A percentile compares a stretch with the other conserved stretches of the same genome.
Conservation (phyloP, 1,140 invertebrate species). For the Drosophila takahashii region DNA sequence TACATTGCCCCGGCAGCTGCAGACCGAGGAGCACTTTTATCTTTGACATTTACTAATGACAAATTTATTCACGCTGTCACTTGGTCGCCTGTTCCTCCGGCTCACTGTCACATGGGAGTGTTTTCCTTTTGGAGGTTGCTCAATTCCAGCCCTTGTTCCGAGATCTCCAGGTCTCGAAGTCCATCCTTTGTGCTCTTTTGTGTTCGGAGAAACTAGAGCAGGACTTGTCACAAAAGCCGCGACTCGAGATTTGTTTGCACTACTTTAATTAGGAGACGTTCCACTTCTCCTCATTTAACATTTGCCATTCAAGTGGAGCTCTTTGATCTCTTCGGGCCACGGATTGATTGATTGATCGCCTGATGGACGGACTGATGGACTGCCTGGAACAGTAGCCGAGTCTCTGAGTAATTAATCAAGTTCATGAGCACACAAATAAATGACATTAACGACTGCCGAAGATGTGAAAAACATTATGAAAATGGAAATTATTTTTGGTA, state of each 20-base stretch:
- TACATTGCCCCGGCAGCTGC: conserved; percentile 52
- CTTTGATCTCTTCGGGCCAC: conserved; percentile 60
- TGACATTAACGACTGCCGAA: conserved; percentile 36
- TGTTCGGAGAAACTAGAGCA: conserved; percentile 48
- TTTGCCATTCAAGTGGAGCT: conserved; percentile 57
- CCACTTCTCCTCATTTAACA: conserved; percentile 19
- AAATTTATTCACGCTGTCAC: conserved; percentile 83
- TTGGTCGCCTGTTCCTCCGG: conserved; percentile 57
- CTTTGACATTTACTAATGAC: conserved; percentile 82
- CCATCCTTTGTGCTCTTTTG: conserved; percentile 38
- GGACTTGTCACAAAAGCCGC: conserved; percentile 41
- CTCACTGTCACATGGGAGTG: conserved; percentile 45
- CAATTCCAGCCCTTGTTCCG: conserved; percentile 10
- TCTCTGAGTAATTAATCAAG: conserved; percentile 45
- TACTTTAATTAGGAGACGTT: conserved; percentile 61
- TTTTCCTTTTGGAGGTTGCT: conserved; percentile 2
- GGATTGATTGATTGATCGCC: conserved; percentile 54
- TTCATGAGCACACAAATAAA: conserved; percentile 33
- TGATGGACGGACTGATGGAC: conserved; percentile 46
- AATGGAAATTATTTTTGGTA: conserved; percentile 6
- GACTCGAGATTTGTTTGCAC: conserved; percentile 59
- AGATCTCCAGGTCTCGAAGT: not conserved
- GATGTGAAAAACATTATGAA: conserved; percentile 1
- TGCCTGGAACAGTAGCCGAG: conserved; percentile 33
- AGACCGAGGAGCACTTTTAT: conserved; percentile 68